These are phyloP conservation scores for Tamandua tetradactyla DNA, from an alignment of 2,797 vertebrate genomes.

Conservation along the genomic window DNA sequence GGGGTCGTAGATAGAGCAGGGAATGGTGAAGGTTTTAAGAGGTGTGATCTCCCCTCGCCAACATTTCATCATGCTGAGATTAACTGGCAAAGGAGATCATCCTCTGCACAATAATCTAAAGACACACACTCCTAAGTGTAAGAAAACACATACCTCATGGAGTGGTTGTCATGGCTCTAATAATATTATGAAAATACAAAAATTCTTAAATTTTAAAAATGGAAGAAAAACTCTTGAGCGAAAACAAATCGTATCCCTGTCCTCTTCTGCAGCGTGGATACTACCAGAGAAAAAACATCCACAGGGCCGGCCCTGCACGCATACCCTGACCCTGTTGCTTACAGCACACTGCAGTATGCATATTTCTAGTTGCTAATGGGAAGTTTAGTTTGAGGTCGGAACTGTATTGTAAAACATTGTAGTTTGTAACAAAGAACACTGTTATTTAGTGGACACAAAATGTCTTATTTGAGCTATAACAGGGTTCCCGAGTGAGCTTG, in stretches of 20 bases:
- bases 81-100: neutral
- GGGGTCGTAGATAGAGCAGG: neutral
- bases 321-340: neutral
- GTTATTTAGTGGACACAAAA: neutral
- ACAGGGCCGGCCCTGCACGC: neutral
- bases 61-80: neutral
- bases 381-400: conserved; percentile 55
- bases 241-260: conserved; percentile 33
- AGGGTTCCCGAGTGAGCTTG: neutral
- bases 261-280: neutral
- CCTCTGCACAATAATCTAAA: neutral
- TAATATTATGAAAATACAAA: neutral
- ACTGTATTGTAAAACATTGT: neutral
- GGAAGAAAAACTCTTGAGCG: conserved; percentile 4
- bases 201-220: neutral
- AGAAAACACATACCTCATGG: neutral
- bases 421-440: neutral
- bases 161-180: neutral
- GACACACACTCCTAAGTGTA: neutral
- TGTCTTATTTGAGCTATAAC: neutral
- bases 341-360: neutral
- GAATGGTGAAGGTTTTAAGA: neutral
- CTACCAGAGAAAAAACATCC: conserved; percentile 15
- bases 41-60: neutral
- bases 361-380: neutral